A percentile compares a stretch with the other conserved stretches of the same genome.
These are phyloP conservation scores for Plecotus auritus DNA, from an alignment of 2,113 vertebrate genomes.

Conservation along the genomic window DNA sequence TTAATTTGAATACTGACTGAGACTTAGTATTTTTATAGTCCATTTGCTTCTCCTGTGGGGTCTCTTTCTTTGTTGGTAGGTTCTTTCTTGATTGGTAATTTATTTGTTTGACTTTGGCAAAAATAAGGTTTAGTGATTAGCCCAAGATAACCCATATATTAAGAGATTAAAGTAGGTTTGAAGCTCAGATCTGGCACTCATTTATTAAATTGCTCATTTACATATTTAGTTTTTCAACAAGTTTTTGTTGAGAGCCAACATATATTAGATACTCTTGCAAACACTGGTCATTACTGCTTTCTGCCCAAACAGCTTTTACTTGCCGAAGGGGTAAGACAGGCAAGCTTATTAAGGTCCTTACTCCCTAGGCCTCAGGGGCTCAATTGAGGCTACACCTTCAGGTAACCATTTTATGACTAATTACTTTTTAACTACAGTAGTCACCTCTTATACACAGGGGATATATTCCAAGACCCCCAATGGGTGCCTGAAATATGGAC, in stretches of 20 bases:
- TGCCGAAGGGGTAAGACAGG: not conserved
- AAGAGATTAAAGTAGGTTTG: not conserved
- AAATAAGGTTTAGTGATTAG: not conserved
- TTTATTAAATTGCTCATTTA: not conserved
- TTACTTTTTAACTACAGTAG: not conserved
- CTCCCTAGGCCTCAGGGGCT: not conserved
- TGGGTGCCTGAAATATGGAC: not conserved
- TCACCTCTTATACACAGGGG: not conserved
- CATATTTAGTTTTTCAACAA: not conserved
- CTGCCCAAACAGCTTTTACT: not conserved
- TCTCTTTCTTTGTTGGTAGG: not conserved
- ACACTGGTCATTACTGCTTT: not conserved
- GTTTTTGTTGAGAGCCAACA: not conserved
- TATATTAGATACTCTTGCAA: not conserved
- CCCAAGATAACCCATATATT: not conserved
- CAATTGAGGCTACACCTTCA: not conserved
- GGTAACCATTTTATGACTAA: not conserved
- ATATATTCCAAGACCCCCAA: too few species aligned
- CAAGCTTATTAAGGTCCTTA: not conserved
- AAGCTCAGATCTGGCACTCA: not conserved
- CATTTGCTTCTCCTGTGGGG: not conserved
- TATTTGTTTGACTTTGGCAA: not conserved
- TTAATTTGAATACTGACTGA: constrained; percentile 20
- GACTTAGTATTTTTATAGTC: not conserved
- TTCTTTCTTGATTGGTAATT: not conserved